Conservation (phyloP, 2,113 vertebrate genomes). For the Leucopsar rothschildi region DNA sequence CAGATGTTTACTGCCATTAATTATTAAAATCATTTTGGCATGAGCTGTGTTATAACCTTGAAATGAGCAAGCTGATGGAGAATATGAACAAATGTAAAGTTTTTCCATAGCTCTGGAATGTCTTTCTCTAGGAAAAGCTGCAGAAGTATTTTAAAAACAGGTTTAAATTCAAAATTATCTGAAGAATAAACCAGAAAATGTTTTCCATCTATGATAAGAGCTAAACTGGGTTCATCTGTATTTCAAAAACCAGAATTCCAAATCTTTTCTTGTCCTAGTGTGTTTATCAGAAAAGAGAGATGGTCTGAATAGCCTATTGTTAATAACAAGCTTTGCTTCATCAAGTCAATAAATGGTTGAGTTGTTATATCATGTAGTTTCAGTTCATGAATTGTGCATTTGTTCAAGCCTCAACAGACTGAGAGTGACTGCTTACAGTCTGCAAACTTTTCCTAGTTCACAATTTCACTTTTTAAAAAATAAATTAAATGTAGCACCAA, state of each 20-base stretch:
- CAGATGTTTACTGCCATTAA: constrained; percentile 52
- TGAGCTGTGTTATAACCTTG: constrained; percentile 18
- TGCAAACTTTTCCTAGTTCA: background rate
- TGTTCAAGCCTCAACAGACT: constrained; percentile 49
- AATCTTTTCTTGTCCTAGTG: background rate
- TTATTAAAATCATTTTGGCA: constrained; percentile 37
- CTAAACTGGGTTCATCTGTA: background rate
- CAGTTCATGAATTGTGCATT: constrained; percentile 60
- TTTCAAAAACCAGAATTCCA: background rate
- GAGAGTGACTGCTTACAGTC: background rate
- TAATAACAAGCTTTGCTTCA: constrained; percentile 69
- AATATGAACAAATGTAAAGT: background rate
- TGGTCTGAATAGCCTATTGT: constrained; percentile 66
- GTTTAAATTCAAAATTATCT: background rate
- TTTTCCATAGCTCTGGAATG: background rate
- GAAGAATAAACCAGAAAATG: background rate
- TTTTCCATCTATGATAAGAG: background rate
- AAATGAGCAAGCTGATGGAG: background rate
- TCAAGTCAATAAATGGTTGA: constrained; percentile 71
- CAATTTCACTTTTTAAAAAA: background rate
- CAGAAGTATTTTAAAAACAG: background rate
- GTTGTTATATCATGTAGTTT: constrained; percentile 66
- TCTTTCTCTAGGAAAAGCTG: background rate
- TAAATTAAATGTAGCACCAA: background rate
- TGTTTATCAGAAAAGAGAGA: constrained; percentile 49